Conservation (phyloP, 2,797 vertebrate genomes). For the Eospalax fontanierii region DNA sequence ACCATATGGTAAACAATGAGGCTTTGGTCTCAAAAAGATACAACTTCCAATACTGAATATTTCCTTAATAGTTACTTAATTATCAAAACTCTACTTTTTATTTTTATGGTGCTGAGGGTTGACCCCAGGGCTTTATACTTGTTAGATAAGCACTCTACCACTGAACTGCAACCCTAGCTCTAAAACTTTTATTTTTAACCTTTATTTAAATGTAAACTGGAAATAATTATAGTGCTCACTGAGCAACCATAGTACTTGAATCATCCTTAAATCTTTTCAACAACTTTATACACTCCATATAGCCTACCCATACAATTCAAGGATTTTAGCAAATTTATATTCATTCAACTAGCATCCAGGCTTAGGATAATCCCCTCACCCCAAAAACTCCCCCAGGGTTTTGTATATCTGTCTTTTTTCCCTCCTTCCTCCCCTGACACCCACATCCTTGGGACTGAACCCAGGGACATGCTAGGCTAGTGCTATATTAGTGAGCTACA, state of each 20-base stretch:
- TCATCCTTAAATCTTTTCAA: background rate
- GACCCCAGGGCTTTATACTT: background rate
- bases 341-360: background rate
- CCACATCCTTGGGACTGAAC: background rate
- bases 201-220: slow-evolving; percentile 41
- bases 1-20: background rate
- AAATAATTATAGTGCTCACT: slow-evolving; percentile 42
- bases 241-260: background rate
- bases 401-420: background rate
- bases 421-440: background rate
- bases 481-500: background rate
- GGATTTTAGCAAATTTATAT: slow-evolving; percentile 14
- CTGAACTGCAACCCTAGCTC: background rate
- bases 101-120: background rate
- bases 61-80: background rate
- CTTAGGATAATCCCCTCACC: slow-evolving; percentile 16
- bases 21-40: background rate
- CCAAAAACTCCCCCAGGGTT: background rate
- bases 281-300: background rate
- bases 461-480: background rate
- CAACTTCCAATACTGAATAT: slow-evolving; percentile 1
- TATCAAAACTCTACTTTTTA: slow-evolving; percentile 23
- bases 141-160: background rate
- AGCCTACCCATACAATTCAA: background rate
- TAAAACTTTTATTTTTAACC: slow-evolving; percentile 41